Percentiles rank a stretch among this genome's conserved stretches.
Conservation (phyloP, 2,888 invertebrate species). For the Drosophila limbata region DNA sequence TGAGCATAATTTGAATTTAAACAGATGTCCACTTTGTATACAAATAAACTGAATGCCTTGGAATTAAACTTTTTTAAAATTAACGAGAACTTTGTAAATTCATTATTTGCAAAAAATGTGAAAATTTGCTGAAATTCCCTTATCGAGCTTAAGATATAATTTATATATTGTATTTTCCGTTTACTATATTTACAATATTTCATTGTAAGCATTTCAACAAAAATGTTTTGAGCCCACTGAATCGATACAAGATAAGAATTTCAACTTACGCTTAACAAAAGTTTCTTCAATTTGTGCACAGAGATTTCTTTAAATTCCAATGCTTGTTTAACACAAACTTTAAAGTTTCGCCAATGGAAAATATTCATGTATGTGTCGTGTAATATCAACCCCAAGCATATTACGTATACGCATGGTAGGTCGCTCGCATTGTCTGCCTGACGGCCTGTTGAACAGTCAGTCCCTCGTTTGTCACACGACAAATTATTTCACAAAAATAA, state of each 20-base stretch:
- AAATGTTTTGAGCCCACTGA: neutral
- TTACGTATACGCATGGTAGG: slow-evolving; percentile 59
- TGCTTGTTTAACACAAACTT: too few relatives aligned
- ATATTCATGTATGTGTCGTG: slow-evolving; percentile 1
- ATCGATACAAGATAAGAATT: neutral
- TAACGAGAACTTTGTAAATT: slow-evolving; percentile 4
- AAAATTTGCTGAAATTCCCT: slow-evolving; percentile 3
- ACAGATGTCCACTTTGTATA: slow-evolving; percentile 3
- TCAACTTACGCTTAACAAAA: slow-evolving; percentile 11
- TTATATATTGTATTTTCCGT: neutral
- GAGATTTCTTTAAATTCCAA: slow-evolving; percentile 28
- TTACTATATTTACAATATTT: neutral
- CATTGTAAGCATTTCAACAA: neutral
- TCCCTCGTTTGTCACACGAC: slow-evolving; percentile 70
- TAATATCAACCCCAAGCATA: slow-evolving; percentile 7
- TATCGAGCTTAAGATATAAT: slow-evolving; percentile 6
- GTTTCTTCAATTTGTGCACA: slow-evolving; percentile 32
- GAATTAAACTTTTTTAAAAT: slow-evolving; percentile 3
- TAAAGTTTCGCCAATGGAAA: slow-evolving; percentile 14
- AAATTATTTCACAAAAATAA: slow-evolving; percentile 74
- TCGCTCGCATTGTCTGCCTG: slow-evolving; percentile 24
- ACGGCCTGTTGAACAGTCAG: slow-evolving; percentile 68
- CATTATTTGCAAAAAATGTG: slow-evolving; percentile 3
- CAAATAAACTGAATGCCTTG: slow-evolving; percentile 8
- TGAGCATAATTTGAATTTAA: slow-evolving; percentile 51